A percentile compares a stretch with the other conserved stretches of the same genome.
Conservation (phyloP, 2,888 invertebrate genomes). For the Daptonema setosum region DNA sequence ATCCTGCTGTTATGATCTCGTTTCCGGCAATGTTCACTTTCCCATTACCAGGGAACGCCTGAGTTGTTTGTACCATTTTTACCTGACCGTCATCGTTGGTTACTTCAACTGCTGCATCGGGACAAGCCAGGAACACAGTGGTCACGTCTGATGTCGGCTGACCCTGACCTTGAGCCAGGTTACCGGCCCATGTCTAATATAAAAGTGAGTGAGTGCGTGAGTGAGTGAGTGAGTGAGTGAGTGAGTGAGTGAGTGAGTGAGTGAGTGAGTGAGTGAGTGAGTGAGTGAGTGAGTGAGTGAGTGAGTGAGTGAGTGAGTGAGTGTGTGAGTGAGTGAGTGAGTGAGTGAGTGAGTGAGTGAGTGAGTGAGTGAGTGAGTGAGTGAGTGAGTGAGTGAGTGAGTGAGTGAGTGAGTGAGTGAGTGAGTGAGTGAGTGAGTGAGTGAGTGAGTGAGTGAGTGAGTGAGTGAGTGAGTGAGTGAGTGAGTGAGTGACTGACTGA, state of each 20-base stretch:
- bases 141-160: constrained; percentile 51
- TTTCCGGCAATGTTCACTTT: constrained; percentile 45
- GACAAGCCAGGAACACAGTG: constrained; percentile 63
- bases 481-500: not conserved
- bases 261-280: not conserved
- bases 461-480: not conserved
- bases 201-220: not conserved
- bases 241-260: not conserved
- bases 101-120: constrained; percentile 26
- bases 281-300: not conserved
- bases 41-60: constrained; percentile 51
- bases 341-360: not conserved
- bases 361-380: not conserved
- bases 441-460: not conserved
- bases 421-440: not conserved
- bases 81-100: not conserved
- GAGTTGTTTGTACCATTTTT: constrained; percentile 44
- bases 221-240: not conserved
- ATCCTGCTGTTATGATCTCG: constrained; percentile 52
- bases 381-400: not conserved
- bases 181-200: not conserved
- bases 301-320: not conserved
- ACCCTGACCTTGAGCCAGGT: not conserved
- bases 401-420: not conserved
- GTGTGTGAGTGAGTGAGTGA: not conserved